These are phyloP conservation scores for Eupithecia dodoneata DNA, from an alignment of 2,888 invertebrate species.

Conservation along the genomic window DNA sequence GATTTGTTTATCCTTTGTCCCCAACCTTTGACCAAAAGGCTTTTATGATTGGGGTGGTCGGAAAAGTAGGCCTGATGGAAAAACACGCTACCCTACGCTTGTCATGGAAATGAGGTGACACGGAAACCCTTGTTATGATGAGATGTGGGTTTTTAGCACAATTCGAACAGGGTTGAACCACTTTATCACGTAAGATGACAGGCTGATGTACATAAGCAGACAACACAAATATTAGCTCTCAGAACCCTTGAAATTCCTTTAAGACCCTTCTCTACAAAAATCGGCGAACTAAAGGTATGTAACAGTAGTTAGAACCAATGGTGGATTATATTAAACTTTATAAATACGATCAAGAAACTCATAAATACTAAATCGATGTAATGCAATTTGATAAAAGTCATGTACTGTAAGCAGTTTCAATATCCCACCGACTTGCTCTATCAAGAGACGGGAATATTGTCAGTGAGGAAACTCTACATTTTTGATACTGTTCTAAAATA, in stretches of 20 bases:
- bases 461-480: too few species aligned
- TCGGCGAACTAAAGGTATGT: neutral
- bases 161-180: slow-evolving; percentile 3
- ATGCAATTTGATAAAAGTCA: too few species aligned
- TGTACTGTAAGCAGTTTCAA: too few species aligned
- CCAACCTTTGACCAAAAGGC: slow-evolving; percentile 50
- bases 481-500: too few species aligned
- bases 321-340: slow-evolving; percentile 5
- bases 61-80: slow-evolving; percentile 56
- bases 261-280: neutral
- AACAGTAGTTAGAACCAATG: neutral
- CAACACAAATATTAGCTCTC: neutral
- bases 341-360: slow-evolving; percentile 15
- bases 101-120: slow-evolving; percentile 50
- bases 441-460: too few species aligned
- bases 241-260: neutral
- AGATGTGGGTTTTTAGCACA: slow-evolving; percentile 39
- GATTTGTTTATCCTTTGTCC: slow-evolving; percentile 53
- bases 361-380: slow-evolving; percentile 19
- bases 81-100: slow-evolving; percentile 49
- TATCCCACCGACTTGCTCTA: too few species aligned
- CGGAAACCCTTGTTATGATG: slow-evolving; percentile 45
- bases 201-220: neutral
- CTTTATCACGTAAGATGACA: slow-evolving; percentile 17
- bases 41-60: slow-evolving; percentile 42